phyloP scores from a whole-genome alignment of 2,797 vertebrate genomes.

The Numenius phaeopus region DNA sequence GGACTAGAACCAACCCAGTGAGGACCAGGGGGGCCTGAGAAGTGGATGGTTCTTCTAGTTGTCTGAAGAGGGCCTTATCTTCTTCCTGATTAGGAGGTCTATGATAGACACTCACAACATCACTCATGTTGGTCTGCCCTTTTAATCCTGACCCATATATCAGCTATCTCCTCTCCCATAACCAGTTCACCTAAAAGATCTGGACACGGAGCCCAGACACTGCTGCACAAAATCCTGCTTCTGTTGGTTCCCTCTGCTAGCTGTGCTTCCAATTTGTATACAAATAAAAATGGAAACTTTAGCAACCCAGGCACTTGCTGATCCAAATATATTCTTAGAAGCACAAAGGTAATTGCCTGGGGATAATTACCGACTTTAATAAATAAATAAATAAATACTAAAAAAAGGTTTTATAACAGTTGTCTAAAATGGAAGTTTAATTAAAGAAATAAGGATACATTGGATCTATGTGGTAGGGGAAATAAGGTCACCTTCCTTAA shows the following conservation, averaged over 20 bases:
- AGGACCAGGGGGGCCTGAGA: not conserved
- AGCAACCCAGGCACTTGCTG: not conserved
- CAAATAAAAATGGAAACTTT: not conserved
- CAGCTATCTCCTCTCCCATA: not conserved
- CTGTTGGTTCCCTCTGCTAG: not conserved
- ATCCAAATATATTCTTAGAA: not conserved
- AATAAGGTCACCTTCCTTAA: conserved; percentile 11
- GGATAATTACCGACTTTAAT: not conserved
- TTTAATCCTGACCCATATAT: not conserved
- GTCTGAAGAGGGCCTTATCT: not conserved
- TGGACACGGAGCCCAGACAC: not conserved
- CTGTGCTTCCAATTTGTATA: not conserved
- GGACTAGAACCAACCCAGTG: not conserved
- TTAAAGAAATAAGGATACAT: not conserved
- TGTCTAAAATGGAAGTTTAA: conserved; percentile 12
- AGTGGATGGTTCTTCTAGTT: not conserved
- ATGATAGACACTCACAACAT: not conserved
- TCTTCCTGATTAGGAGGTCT: not conserved
- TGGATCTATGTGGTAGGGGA: not conserved
- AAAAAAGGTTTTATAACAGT: not conserved
- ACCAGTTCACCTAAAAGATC: not conserved
- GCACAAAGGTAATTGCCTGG: not conserved
- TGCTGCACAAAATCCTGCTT: not conserved
- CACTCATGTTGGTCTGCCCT: not conserved
- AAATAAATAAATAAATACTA: not conserved